Conservation (phyloP, 2,113 vertebrate species). For the Cygnus atratus region DNA sequence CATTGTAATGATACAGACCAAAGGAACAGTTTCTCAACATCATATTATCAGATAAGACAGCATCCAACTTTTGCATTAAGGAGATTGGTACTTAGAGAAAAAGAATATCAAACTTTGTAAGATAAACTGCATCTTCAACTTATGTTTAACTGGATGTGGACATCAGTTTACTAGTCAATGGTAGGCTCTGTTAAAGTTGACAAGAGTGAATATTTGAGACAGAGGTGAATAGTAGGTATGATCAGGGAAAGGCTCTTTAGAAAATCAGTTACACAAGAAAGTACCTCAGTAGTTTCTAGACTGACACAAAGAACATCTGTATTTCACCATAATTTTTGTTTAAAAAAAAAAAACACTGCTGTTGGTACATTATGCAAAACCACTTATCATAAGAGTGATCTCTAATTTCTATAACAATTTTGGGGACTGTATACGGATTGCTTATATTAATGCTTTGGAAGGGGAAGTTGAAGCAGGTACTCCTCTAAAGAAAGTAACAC, state of each 20-base stretch:
- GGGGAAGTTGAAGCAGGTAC: background rate
- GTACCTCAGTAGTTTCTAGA: background rate
- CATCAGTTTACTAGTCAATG: background rate
- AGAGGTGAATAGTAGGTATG: background rate
- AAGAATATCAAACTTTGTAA: background rate
- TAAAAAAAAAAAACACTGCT: background rate
- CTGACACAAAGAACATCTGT: background rate
- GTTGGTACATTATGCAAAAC: background rate
- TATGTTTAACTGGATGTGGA: background rate
- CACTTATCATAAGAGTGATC: background rate
- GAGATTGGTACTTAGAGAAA: background rate
- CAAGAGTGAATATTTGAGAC: background rate
- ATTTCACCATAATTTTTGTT: background rate
- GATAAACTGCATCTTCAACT: background rate
- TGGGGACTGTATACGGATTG: background rate
- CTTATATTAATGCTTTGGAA: background rate
- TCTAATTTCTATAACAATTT: background rate
- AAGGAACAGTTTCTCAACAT: background rate
- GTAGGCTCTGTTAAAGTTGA: background rate
- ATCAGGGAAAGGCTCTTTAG: background rate
- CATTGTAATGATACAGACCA: background rate
- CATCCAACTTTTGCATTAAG: background rate
- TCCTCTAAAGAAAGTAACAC: background rate
- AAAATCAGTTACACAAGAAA: background rate
- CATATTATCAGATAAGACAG: background rate